These are phyloP conservation scores for Nanorana parkeri DNA, from an alignment of 2,113 vertebrate species.

Conservation along the genomic window DNA sequence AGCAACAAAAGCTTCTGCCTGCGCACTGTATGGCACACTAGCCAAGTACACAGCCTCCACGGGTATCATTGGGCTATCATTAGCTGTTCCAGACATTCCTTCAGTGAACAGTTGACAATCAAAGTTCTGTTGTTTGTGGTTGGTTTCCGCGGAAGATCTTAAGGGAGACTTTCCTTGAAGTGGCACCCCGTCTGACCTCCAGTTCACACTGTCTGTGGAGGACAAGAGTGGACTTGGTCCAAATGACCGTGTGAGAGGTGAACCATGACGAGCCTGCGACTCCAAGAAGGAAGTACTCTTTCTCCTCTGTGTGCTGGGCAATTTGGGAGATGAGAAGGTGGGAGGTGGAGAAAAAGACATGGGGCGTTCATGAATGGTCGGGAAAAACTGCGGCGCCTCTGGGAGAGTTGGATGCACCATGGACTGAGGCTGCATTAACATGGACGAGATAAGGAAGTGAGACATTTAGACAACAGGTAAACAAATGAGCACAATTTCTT, in stretches of 20 bases:
- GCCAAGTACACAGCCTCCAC: constrained; percentile 82
- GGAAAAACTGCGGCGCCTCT: constrained; percentile 90
- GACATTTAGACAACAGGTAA: constrained; percentile 82
- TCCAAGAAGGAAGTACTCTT: constrained; percentile 98
- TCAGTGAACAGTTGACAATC: constrained; percentile 84
- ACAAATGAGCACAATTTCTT: constrained; percentile 73
- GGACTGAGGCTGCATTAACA: constrained; percentile 93
- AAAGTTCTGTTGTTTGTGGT: constrained; percentile 74
- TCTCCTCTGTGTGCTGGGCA: constrained; percentile 88
- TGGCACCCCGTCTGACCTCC: constrained; percentile 76
- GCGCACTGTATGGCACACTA: constrained; percentile 73
- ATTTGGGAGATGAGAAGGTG: constrained; percentile 83
- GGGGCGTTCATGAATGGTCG: constrained; percentile 90
- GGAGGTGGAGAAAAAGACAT: constrained; percentile 96
- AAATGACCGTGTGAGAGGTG: constrained; percentile 84
- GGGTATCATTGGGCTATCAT: constrained; percentile 84
- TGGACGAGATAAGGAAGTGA: constrained; percentile 92
- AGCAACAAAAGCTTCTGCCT: constrained; percentile 70
- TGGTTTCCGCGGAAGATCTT: constrained; percentile 80
- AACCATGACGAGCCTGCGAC: constrained; percentile 91
- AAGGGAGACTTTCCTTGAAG: constrained; percentile 78
- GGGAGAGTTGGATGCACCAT: constrained; percentile 82
- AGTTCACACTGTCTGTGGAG: constrained; percentile 76
- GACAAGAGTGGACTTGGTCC: constrained; percentile 86
- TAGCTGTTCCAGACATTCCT: constrained; percentile 79